phyloP scores from a whole-genome alignment of 2,888 invertebrate genomes.

The Hedychridium roseum region DNA sequence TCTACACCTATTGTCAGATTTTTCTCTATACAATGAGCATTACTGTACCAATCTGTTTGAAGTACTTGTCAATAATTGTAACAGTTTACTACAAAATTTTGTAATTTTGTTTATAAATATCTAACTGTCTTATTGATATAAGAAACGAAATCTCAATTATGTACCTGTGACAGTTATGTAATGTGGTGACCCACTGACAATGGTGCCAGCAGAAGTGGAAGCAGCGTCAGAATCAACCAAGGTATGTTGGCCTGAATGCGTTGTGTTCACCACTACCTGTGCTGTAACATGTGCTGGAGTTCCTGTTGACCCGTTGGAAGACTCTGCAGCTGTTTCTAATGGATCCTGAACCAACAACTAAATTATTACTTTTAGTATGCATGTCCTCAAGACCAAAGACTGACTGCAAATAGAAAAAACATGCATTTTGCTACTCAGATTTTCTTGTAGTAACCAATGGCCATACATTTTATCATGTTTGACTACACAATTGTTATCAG shows the following conservation, averaged over 20 bases:
- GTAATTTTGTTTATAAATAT: not conserved
- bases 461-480: slow-evolving; percentile 7
- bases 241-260: slow-evolving; percentile 64
- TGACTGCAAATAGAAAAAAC: not conserved
- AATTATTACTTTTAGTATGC: slow-evolving; percentile 44
- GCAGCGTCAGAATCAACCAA: slow-evolving; percentile 66
- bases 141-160: too few relatives aligned
- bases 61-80: not conserved
- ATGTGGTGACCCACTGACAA: slow-evolving; percentile 66
- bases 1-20: not conserved
- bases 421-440: too few relatives aligned
- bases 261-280: slow-evolving; percentile 63
- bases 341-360: slow-evolving; percentile 62
- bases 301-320: slow-evolving; percentile 69
- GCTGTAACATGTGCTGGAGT: slow-evolving; percentile 64
- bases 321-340: slow-evolving; percentile 68
- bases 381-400: slow-evolving; percentile 31
- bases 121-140: too few relatives aligned
- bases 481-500: slow-evolving; percentile 18
- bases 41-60: not conserved
- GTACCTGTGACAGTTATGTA: slow-evolving; percentile 79
- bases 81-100: not conserved
- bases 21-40: not conserved
- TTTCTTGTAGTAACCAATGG: too few relatives aligned
- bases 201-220: slow-evolving; percentile 64